Percentiles rank a stretch among this genome's conserved stretches.
These are phyloP conservation scores for Platysteira castanea DNA, from an alignment of 2,113 vertebrate species.

Conservation along the genomic window DNA sequence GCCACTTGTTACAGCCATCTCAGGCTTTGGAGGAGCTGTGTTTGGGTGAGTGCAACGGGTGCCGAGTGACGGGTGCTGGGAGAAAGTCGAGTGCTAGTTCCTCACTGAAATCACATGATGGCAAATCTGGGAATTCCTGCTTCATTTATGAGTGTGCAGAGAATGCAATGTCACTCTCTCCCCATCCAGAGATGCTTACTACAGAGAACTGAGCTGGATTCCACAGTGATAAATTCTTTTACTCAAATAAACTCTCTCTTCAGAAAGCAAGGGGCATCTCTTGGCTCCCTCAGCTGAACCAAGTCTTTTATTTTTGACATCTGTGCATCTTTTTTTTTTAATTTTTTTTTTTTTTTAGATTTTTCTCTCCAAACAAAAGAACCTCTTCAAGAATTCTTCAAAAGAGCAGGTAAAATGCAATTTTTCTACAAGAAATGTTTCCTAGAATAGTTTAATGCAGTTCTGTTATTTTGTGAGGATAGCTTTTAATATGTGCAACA, in stretches of 20 bases:
- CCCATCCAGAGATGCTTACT: slow-evolving; percentile 30
- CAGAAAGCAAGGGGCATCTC: neutral
- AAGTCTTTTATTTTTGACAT: neutral
- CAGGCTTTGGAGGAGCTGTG: neutral
- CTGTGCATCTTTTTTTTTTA: neutral
- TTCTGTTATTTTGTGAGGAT: neutral
- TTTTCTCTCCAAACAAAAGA: slow-evolving; percentile 2
- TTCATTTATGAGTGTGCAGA: slow-evolving; percentile 49
- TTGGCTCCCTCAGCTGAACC: neutral
- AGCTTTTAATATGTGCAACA: neutral
- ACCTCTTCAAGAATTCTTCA: neutral
- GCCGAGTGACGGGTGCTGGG: neutral
- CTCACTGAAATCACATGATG: slow-evolving; percentile 66
- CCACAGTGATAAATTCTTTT: neutral
- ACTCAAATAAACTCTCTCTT: neutral
- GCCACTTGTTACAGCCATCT: neutral
- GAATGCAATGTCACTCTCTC: slow-evolving; percentile 40
- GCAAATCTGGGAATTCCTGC: slow-evolving; percentile 62
- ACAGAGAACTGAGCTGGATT: slow-evolving; percentile 22
- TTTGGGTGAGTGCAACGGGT: too few species aligned
- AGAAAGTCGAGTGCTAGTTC: slow-evolving; percentile 17
- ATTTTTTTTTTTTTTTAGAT: neutral
- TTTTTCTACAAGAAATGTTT: neutral
- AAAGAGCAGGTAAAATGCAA: slow-evolving; percentile 46
- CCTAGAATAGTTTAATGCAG: neutral